Base-by-base conservation (phyloP, 2,888 invertebrate species). In the Eupithecia tripunctaria region DNA sequence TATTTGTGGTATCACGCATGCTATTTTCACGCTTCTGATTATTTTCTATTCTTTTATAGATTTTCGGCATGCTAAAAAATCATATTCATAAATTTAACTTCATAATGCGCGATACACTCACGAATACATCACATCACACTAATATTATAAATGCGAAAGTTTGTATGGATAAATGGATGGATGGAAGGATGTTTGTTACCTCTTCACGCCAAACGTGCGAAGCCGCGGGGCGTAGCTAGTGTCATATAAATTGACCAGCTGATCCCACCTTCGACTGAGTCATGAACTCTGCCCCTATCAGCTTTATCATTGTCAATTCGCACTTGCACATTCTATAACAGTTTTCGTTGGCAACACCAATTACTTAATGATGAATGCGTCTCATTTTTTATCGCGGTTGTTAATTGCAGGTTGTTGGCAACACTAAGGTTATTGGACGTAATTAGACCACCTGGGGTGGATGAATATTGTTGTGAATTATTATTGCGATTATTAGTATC, bases 331-430 rank as follows among this genome's bases (percentile, higher is more conserved):
- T 56, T 14, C 56, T 51, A 21, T n/a, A 51, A 51, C 51, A 27
- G 60, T 63, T 63, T 38, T 21, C 41, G 64, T 64, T 41, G 60
- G 64, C 36, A 36, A 64, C 27, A 64, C 64, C 64, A 36, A 70
- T 70, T 70, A 70, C 27, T 62, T 56, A 70, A 47, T 70, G 70
- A 70, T 47, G 36, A 64, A 70, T 70, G 70, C 38, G 70, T 29
- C 64, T 70, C 64, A 70, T 70, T 65, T 70, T 21, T 64, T 56
- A 70, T 66, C 38, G 65, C 65, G 41, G 18, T 64, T 41, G 29
- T 59, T 70, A 70, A 70, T 70, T 65, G 65, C 59, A 59, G 5
- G 25, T 63, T 29, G 60, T 60, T 21, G 56, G 70, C 41, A 65
- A 64, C 64, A 65, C 68, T 43, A 32, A 69, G 41, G 56, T 65